Conservation (phyloP, 1,140 invertebrate genomes). For the Camponotus floridanus region DNA sequence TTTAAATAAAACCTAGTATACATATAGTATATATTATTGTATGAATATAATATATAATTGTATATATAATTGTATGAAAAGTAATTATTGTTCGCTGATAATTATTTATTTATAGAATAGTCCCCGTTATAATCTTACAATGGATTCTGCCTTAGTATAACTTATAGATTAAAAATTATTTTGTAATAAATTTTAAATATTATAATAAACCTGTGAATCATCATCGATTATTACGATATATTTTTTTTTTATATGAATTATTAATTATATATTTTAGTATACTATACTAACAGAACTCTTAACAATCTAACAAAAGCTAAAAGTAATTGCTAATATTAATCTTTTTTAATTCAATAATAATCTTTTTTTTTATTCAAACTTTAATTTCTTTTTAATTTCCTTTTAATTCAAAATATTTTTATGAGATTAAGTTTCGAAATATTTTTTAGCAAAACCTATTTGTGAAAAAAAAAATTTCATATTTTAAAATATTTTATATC, state of each 20-base stretch:
- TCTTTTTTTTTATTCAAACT: neutral
- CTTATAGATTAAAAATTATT: conserved; percentile 6
- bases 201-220: neutral
- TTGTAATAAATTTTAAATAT: neutral
- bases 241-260: conserved; percentile 1
- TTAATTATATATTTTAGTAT: neutral
- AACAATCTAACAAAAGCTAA: neutral
- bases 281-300: neutral
- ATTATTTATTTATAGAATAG: conserved; percentile 31
- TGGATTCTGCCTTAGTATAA: neutral
- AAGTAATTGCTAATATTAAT: neutral
- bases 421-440: neutral
- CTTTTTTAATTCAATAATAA: neutral
- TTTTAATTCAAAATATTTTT: neutral
- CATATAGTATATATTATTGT: too few species aligned
- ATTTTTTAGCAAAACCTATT: neutral
- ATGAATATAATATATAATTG: too few species aligned
- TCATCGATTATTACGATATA: neutral
- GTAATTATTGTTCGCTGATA: neutral
- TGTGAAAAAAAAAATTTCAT: neutral
- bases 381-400: neutral
- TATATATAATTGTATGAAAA: neutral
- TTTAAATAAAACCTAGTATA: too few species aligned
- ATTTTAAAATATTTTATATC: neutral
- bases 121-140: neutral